Base-by-base conservation (phyloP, 2,888 invertebrate species). In the Branchinecta sandiegonensis region DNA sequence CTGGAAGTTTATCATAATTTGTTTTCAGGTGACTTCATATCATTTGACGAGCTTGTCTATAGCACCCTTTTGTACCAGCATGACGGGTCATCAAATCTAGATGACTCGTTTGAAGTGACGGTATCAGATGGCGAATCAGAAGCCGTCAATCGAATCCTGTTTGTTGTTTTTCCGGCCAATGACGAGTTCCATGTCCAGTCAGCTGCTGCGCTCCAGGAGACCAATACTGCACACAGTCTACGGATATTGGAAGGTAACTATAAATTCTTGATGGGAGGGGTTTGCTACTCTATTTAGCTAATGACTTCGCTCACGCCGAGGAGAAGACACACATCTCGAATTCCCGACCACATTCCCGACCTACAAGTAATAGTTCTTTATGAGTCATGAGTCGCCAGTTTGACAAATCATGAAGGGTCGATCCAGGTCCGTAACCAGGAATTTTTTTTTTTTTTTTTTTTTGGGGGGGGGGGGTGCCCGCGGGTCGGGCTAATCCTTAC, bases 181-280 rank as follows among this genome's bases (percentile, higher is more conserved):
- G 63, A 56, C 63, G 23, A 23, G 14, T 23, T 17, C 9, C 63
- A 56, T 56, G 9, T 56, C n/a, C 63, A 56, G 23, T 56, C 63
- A 56, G 63, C 63, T n/a, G 63, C 63, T 23, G 63, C 63, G n/a
- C 63, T 56, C 14, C 63, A 56, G 63, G 63, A 56, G 14, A 23
- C 63, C 12, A 56, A 56, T 56, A 56, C 23, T 56, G 63, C 14
- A 23, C 63, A 56, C 23, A 56, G 63, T 56, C 23, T 56, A 23
- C 63, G 23, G 23, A 56, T 56, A 17, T 23, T 56, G n/a, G 63
- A 56, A 56, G 63, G 63, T 56, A 17, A 56, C 14, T 56, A 14
- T 8, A 17, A 9, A 10, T 56, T 56, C 23, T 56, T 17, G 63
- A n/a, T 56, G 9, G 14, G n/a, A 17, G 37, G 37, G 37, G 37